Evolutionary conservation across 2,797 vertebrate genomes (phyloP).

Genomic region (Dermochelys coriacea): DNA sequence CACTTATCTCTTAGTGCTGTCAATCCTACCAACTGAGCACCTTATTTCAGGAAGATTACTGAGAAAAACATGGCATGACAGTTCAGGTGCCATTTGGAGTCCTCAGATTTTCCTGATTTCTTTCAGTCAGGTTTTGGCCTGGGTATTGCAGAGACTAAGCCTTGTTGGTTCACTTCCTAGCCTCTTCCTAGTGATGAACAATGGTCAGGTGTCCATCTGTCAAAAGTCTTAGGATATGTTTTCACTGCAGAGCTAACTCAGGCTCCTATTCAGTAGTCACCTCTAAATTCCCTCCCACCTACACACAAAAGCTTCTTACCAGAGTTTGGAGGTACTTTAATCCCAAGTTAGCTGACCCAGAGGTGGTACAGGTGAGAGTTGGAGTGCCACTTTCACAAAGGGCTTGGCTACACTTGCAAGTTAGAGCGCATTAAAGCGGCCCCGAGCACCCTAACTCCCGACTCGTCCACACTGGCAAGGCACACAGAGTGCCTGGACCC

Average conservation of each 20-base stretch:
- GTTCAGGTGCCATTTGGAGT: background rate
- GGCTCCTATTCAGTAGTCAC: background rate
- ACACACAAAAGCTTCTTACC: background rate
- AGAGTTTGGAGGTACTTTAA: background rate
- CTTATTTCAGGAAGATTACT: background rate
- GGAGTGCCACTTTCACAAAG: background rate
- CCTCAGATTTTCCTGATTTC: background rate
- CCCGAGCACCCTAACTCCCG: too few species aligned
- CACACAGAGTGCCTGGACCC: too few species aligned
- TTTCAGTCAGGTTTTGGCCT: background rate
- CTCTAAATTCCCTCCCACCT: background rate
- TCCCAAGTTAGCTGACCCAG: background rate
- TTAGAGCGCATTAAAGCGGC: too few species aligned
- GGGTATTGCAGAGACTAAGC: background rate
- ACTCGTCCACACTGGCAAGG: too few species aligned
- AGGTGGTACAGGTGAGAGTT: background rate
- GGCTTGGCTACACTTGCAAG: too few species aligned
- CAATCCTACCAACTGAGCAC: background rate
- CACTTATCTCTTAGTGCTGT: background rate
- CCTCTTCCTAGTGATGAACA: background rate
- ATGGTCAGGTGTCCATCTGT: background rate
- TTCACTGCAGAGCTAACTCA: background rate
- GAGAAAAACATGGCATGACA: background rate
- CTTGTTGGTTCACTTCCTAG: background rate
- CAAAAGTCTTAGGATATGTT: background rate